Evolutionary conservation across 1,140 invertebrate species (phyloP).

Genomic region (Agrilus planipennis): DNA sequence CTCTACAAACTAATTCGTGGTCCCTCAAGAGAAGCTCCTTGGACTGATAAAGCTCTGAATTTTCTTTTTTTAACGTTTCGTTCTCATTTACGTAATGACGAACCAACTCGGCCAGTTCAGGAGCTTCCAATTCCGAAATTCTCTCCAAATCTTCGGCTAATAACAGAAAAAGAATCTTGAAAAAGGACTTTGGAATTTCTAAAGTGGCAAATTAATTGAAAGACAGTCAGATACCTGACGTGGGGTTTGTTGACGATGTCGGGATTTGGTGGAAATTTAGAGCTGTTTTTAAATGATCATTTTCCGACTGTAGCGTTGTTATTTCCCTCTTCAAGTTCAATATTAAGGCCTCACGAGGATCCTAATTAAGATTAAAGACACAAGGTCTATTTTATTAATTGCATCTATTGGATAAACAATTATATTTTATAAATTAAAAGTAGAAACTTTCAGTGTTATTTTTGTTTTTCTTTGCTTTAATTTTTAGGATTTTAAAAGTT

Average conservation of each 20-base stretch:
- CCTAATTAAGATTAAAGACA: conserved; percentile 40
- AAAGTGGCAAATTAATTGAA: background rate
- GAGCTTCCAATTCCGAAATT: conserved; percentile 55
- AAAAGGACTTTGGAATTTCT: conserved; percentile 32
- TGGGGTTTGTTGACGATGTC: conserved; percentile 7
- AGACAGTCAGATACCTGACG: background rate
- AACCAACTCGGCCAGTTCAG: conserved; percentile 60
- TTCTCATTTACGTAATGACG: conserved; percentile 77
- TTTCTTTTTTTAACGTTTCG: conserved; percentile 72
- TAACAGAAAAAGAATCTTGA: conserved; percentile 32
- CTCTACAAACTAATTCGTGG: conserved; percentile 78
- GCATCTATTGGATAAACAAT: no score
- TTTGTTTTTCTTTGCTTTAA: no score
- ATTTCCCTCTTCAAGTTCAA: conserved; percentile 82
- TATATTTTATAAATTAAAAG: no score
- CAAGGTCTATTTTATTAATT: conserved; percentile 1
- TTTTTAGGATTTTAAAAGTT: no score
- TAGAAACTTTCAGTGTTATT: no score
- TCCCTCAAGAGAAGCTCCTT: conserved; percentile 72
- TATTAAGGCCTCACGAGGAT: conserved; percentile 84
- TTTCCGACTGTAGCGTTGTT: conserved; percentile 77
- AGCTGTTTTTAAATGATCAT: conserved; percentile 73
- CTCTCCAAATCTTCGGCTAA: conserved; percentile 46
- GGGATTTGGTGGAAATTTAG: conserved; percentile 25
- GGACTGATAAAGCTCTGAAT: conserved; percentile 69